Conservation (phyloP, 2,113 vertebrate genomes). For the Indicator indicator region DNA sequence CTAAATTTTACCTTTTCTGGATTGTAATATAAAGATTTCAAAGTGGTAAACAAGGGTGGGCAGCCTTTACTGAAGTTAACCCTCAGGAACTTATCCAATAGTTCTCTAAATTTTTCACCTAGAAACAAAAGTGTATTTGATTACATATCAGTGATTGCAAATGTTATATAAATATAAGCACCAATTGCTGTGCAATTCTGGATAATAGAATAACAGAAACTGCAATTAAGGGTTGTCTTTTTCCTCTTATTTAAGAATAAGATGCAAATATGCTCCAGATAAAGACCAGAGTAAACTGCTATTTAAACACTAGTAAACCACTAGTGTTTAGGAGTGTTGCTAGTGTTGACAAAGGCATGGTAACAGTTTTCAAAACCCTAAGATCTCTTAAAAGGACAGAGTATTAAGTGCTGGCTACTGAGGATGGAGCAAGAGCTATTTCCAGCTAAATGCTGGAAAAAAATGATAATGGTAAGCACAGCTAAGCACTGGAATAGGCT, state of each 20-base stretch:
- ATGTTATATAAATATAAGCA: constrained; percentile 27
- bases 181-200: not conserved
- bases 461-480: not conserved
- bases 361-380: not conserved
- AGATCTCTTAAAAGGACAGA: not conserved
- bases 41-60: constrained; percentile 82
- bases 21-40: constrained; percentile 84
- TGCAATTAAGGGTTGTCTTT: not conserved
- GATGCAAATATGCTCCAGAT: not conserved
- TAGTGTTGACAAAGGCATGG: not conserved
- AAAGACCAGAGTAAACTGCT: not conserved
- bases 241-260: not conserved
- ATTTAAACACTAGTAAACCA: too few relatives aligned
- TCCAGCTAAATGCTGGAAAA: not conserved
- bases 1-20: constrained; percentile 82
- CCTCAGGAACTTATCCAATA: constrained; percentile 82
- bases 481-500: not conserved
- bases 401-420: not conserved
- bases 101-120: constrained; percentile 84
- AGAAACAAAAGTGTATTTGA: constrained; percentile 74
- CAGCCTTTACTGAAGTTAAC: constrained; percentile 84
- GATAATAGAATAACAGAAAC: constrained; percentile 5
- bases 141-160: constrained; percentile 65
- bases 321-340: not conserved
- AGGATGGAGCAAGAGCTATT: not conserved